These are phyloP conservation scores for Eledone cirrhosa DNA, from an alignment of 2,888 invertebrate species.

Conservation along the genomic window DNA sequence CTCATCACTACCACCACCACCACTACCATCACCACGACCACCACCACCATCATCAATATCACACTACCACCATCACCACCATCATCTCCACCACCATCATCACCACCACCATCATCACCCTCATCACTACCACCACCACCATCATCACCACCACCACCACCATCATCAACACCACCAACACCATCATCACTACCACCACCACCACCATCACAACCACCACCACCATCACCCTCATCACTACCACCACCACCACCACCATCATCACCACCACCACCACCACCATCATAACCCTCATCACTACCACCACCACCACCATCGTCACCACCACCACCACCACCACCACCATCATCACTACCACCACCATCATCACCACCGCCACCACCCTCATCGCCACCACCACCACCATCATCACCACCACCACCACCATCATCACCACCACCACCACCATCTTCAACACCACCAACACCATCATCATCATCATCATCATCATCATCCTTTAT, in stretches of 20 bases:
- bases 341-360: conserved; percentile 22
- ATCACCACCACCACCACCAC: conserved; percentile 6
- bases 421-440: conserved; percentile 21
- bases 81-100: conserved; percentile 29
- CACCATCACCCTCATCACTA: conserved; percentile 30
- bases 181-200: background rate
- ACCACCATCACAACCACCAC: background rate
- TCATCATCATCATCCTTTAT: too few species aligned
- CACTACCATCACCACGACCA: conserved; percentile 27
- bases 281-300: too few species aligned
- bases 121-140: conserved; percentile 26
- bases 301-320: conserved; percentile 25
- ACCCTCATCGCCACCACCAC: conserved; percentile 28
- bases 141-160: conserved; percentile 29
- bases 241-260: conserved; percentile 31
- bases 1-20: background rate
- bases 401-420: conserved; percentile 26
- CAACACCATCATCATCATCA: too few species aligned
- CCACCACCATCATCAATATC: conserved; percentile 17
- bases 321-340: conserved; percentile 19
- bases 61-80: conserved; percentile 29
- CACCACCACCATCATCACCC: conserved; percentile 28
- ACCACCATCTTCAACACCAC: too few species aligned
- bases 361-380: conserved; percentile 29
- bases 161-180: conserved; percentile 14